phyloP scores from a whole-genome alignment of 2,888 invertebrate genomes.

The Parasteatoda lunata region DNA sequence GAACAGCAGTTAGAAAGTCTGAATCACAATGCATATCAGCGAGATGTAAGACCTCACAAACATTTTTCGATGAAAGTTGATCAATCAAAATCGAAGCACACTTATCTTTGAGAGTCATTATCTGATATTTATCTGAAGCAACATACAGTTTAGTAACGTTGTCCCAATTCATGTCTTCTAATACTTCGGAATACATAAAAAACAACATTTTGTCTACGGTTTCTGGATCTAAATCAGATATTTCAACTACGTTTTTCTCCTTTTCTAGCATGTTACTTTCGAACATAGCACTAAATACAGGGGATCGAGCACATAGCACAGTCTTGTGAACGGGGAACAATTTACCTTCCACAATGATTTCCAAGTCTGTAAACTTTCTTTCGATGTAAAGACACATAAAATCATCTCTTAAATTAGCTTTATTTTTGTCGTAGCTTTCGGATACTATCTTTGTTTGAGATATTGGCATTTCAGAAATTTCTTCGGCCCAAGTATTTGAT shows the following conservation, averaged over 20 bases:
- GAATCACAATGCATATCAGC: constrained; percentile 1
- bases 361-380: neutral
- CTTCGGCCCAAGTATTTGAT: too few species aligned
- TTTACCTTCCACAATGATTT: neutral
- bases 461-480: too few species aligned
- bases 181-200: neutral
- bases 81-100: neutral
- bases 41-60: neutral
- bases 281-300: constrained; percentile 16
- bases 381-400: too few species aligned
- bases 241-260: neutral
- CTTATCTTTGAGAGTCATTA: neutral
- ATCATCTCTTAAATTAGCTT: too few species aligned
- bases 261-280: constrained; percentile 4
- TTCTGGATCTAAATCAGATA: neutral
- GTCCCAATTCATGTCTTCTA: neutral
- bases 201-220: neutral
- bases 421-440: too few species aligned
- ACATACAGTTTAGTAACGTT: neutral
- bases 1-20: neutral
- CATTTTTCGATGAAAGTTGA: neutral
- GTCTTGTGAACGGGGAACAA: neutral
- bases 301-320: neutral
- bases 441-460: too few species aligned
- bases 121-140: constrained; percentile 4